Evolutionary conservation across 2,797 vertebrate genomes (phyloP), one percentile per base, ranked within the genome.

Genomic region (Rhadinocentrus ornatus): DNA sequence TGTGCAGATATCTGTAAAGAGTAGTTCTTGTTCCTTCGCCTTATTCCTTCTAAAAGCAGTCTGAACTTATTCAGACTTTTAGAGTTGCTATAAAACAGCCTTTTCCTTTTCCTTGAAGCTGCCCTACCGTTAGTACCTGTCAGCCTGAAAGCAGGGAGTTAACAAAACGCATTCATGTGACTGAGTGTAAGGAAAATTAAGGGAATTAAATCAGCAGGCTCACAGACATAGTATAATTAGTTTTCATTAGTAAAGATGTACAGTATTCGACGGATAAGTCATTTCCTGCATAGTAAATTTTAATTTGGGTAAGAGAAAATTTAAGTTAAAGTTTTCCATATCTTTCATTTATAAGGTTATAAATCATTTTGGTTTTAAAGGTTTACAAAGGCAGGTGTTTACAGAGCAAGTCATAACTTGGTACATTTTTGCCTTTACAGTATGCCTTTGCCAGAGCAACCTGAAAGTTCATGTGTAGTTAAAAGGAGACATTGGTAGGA

Each of bases 1-100:
- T 90, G 91, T 91, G 87, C 84, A 91, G 77, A 88, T 66, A 56
- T 81, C 59, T 91, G 85, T 88, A 87, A 85, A 88, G 88, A 86
- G 75, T 88, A 89, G 78, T 82, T 82, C 10, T 80, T 71, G 78
- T 82, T 87, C 84, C 73, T 69, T 83, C 71, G 70, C 79, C 76
- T 73, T 87, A 76, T 69, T 82, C 78, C 82, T 80, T 66, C 71
- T 58, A 58, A 83, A 53, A 86, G 77, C 60, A 61, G 55, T 85
- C 70, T 75, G 65, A 78, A 54, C 48, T 73, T 62, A 71, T 27
- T 66, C 50, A 70, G 73, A 85, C 63, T 76, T 79, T 69, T 71
- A 83, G 75, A 80, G 73, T 86, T 18, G 20, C 69, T 69, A 31
- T 64, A 59, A 79, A 67, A 12, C 44, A 61, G 32, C 37, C 29